phyloP scores from a whole-genome alignment of 2,888 invertebrate genomes.

The Oxytorus armatus region DNA sequence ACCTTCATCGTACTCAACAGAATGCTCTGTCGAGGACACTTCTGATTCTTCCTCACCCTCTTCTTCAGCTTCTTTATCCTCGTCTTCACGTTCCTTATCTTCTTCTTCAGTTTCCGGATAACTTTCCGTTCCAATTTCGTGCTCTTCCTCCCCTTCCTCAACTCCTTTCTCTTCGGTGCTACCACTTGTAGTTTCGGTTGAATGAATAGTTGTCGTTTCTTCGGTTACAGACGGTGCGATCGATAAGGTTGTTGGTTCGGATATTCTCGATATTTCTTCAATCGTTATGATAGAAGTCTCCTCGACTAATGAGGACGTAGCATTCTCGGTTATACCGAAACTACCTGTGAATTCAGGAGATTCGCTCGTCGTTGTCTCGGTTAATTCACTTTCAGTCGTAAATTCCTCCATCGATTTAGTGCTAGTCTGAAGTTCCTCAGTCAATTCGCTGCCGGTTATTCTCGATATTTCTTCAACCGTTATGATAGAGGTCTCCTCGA shows the following conservation, averaged over 20 bases:
- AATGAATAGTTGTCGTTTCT: slow-evolving; percentile 5
- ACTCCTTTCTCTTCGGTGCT: too few species aligned
- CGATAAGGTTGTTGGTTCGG: not conserved
- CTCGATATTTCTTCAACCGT: slow-evolving; percentile 39
- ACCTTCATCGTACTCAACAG: not conserved
- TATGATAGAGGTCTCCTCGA: slow-evolving; percentile 32
- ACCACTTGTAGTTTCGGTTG: not conserved
- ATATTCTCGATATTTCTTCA: slow-evolving; percentile 34
- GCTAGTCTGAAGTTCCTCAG: slow-evolving; percentile 1
- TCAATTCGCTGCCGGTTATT: too few species aligned
- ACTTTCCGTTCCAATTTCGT: too few species aligned
- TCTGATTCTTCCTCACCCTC: too few species aligned
- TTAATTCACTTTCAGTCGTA: not conserved
- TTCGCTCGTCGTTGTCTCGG: too few species aligned
- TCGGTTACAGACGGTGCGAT: not conserved
- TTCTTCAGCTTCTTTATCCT: too few species aligned
- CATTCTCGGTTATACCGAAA: not conserved
- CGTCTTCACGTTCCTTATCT: too few species aligned
- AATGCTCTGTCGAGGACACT: too few species aligned
- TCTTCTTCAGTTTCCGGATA: too few species aligned
- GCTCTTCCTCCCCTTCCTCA: too few species aligned
- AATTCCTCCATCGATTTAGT: not conserved
- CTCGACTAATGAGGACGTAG: not conserved
- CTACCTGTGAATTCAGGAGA: not conserved
- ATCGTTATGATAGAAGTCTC: slow-evolving; percentile 42